These are phyloP conservation scores for Artibeus lituratus DNA, from an alignment of 2,797 vertebrate species.

Conservation along the genomic window DNA sequence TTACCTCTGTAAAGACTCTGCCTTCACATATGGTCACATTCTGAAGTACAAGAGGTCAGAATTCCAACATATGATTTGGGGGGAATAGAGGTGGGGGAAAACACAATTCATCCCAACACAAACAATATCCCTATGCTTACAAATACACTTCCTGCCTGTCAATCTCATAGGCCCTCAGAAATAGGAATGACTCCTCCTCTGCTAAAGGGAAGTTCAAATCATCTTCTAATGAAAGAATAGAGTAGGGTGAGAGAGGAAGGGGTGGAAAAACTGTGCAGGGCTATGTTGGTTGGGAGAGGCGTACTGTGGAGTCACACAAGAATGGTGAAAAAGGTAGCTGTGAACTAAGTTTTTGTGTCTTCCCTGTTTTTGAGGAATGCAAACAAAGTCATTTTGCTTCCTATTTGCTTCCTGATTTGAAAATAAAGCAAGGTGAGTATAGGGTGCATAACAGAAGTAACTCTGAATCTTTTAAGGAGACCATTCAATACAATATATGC, in stretches of 20 bases:
- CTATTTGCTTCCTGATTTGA: not conserved
- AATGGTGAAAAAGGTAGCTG: not conserved
- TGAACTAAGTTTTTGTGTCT: not conserved
- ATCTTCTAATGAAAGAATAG: not conserved
- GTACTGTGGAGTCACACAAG: too few relatives aligned
- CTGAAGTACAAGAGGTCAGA: not conserved
- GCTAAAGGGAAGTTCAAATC: not conserved
- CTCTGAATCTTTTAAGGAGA: not conserved
- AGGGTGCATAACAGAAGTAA: not conserved
- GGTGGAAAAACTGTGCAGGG: not conserved
- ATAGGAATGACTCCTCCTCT: not conserved
- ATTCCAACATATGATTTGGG: not conserved
- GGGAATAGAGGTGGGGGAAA: accelerated
- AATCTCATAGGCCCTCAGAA: not conserved
- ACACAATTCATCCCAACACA: not conserved
- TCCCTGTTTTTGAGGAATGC: not conserved
- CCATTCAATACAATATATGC: not conserved
- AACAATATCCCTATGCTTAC: not conserved
- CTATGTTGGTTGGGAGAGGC: not conserved
- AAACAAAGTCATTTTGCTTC: not conserved
- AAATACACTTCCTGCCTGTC: not conserved
- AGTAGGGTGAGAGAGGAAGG: not conserved
- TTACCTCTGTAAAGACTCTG: not conserved
- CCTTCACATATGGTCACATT: not conserved
- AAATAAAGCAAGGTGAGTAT: not conserved